Base-by-base conservation (phyloP, 2,797 vertebrate genomes). In the Neoniphon sammara region DNA sequence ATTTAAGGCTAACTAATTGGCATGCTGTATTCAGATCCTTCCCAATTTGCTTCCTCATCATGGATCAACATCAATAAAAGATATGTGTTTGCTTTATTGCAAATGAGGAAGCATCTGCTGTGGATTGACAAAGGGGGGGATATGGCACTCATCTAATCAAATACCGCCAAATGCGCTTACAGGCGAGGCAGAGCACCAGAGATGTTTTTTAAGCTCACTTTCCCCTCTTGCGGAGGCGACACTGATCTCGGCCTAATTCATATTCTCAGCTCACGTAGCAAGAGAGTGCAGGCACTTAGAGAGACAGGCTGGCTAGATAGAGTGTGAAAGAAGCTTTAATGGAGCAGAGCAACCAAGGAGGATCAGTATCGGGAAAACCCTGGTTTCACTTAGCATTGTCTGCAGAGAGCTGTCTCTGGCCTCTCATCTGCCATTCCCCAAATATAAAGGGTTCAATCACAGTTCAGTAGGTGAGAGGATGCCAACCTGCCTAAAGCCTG, bases 201-300 rank as follows among this genome's bases (percentile, higher is more conserved):
- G 39, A n/a, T 34, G n/a, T 15, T 47, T 25, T 21, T 36, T 30
- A 23, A 42, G 11, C 20, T 64, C 53, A 21, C 31, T 23, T 39
- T 50, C 47, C 34, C 14, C 34, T 56, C 50, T 31, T 12, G 59
- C 27, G 5, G n/a, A 31, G n/a, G 60, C n/a, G 27, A 55, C 50
- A 31, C 59, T n/a, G 36, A 62, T 64, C 70, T 57, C 23, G 12
- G 53, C 53, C 66, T 31, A 59, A 60, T 60, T 74, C 56, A 34
- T 66, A 60, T 60, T 66, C 47, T 56, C 63, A 30, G 23, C 44
- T 59, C 55, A 52, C 20, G 46, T 42, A 52, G 34, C 20, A 34
- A 14, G 15, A 58, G 62, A 49, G 42, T n/a, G 23, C 15, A 52
- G 44, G 54, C 25, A 49, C 54, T 47, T 30, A 59, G 34, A n/a